Conservation (phyloP, 1,140 invertebrate genomes). For the roundworm (Caenorhabditis elegans) region DNA sequence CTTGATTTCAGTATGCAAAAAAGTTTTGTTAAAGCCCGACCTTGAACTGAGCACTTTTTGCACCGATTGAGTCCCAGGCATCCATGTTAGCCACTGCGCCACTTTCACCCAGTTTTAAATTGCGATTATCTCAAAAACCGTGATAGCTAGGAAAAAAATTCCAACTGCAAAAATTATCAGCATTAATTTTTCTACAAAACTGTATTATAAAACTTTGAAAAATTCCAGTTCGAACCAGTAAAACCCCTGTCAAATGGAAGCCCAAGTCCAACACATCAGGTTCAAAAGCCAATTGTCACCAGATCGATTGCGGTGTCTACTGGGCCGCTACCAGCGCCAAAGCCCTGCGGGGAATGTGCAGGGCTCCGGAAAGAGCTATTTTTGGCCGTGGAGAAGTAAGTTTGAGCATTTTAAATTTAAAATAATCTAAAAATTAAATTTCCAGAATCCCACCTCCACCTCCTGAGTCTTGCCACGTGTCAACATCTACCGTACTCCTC, state of each 20-base stretch:
- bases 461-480: not conserved
- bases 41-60: too few species aligned
- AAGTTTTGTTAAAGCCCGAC: too few species aligned
- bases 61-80: too few species aligned
- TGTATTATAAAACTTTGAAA: too few species aligned
- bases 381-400: constrained; percentile 9
- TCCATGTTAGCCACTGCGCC: too few species aligned
- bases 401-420: not conserved
- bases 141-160: too few species aligned
- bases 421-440: not conserved
- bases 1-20: too few species aligned
- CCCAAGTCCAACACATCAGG: not conserved
- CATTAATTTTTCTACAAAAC: too few species aligned
- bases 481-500: constrained; percentile 1
- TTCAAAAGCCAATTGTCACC: not conserved
- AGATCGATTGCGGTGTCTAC: not conserved
- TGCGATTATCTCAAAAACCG: too few species aligned
- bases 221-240: not conserved
- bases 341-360: constrained; percentile 36
- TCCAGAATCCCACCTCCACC: constrained; percentile 27
- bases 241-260: too few species aligned
- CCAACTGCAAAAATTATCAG: too few species aligned
- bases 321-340: constrained; percentile 28
- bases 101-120: too few species aligned
- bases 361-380: constrained; percentile 31